Evolutionary conservation across 2,888 invertebrate genomes (phyloP).

Genomic region (Chalcis sispes): DNA sequence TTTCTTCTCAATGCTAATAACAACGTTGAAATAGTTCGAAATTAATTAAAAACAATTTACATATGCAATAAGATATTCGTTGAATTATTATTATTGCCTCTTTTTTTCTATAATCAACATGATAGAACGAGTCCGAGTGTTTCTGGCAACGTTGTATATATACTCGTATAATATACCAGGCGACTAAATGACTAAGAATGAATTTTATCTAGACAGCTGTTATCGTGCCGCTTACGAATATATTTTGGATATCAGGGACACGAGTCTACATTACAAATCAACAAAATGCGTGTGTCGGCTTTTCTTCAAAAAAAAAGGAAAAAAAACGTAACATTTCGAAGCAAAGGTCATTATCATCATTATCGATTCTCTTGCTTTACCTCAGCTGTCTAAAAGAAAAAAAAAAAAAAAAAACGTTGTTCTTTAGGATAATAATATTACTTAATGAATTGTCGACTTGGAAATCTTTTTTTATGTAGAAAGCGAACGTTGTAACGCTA

Average conservation of each 20-base stretch:
- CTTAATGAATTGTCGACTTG: too few relatives aligned
- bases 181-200: slow-evolving; percentile 7
- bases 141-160: too few relatives aligned
- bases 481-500: too few relatives aligned
- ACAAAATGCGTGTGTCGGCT: background rate
- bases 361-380: slow-evolving; percentile 11
- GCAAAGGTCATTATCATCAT: slow-evolving; percentile 11
- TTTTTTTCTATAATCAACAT: background rate
- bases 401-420: too few relatives aligned
- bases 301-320: slow-evolving; percentile 1
- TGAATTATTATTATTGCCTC: background rate
- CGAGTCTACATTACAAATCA: background rate
- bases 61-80: background rate
- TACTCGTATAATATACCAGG: too few relatives aligned
- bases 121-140: too few relatives aligned
- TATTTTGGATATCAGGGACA: slow-evolving; percentile 23
- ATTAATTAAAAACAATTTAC: background rate
- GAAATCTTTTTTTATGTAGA: too few relatives aligned
- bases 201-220: slow-evolving; percentile 39
- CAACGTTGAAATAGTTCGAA: background rate
- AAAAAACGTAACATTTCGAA: slow-evolving; percentile 20
- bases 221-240: slow-evolving; percentile 13
- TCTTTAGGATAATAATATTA: background rate
- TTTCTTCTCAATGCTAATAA: too few relatives aligned
- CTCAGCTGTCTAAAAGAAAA: slow-evolving; percentile 3